Base-by-base conservation (phyloP, 2,797 vertebrate genomes). In the Falco rusticolus region DNA sequence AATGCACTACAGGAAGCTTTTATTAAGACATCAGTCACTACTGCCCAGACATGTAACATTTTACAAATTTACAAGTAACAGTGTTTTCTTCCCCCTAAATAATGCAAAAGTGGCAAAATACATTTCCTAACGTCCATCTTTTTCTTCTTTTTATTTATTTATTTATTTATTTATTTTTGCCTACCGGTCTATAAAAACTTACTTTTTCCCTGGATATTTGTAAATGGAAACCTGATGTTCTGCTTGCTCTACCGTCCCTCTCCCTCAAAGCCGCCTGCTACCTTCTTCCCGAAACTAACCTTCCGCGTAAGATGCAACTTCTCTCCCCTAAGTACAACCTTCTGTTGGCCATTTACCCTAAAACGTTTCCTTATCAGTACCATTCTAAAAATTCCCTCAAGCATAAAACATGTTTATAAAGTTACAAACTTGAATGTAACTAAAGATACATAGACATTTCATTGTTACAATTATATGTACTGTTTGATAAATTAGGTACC, bases 401-500 rank as follows among this genome's bases (percentile, higher is more conserved):
- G 97, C 97, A 96, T 98, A 98, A 98, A 98, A 98, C 97, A 97
- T 97, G 95, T 98, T 98, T 98, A 98, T 98, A 98, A 98, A 98
- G 98, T 98, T 98, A 98, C 98, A 98, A 98, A 98, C 97, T 94
- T 97, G 97, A 98, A 97, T 97, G 97, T 98, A 98, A 98, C 98
- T 98, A 98, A 98, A 98, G 98, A 98, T 98, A 98, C 97, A 97
- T 97, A 97, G 97, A 98, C 97, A 97, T 98, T 98, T 98, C 94
- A 97, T 98, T 98, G 97, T 98, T 98, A 98, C 97, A 98, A 94
- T 98, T 98, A 97, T 95, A 98, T 97, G 98, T 98, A 98, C 97
- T 97, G 97, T 95, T 98, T 84, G 98, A 98, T 98, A 98, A 98
- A 98, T 98, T 98, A 98, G 97, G 97, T 98, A 98, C 97, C 98